Percentiles rank a stretch among this genome's conserved stretches.
Conservation (phyloP, 1,140 invertebrate species). For the Drosophila repleta region DNA sequence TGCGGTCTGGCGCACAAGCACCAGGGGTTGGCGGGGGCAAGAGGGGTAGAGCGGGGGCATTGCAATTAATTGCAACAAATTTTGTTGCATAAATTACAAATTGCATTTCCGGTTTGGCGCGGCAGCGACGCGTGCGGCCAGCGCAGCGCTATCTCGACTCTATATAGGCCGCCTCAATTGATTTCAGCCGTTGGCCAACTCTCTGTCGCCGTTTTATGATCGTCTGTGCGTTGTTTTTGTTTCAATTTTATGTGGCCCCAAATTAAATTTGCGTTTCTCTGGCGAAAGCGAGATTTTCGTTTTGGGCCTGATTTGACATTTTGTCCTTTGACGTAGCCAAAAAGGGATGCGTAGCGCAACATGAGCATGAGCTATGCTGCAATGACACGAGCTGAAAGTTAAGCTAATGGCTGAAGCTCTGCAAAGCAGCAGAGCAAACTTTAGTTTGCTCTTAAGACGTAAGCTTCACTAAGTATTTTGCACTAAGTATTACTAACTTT, state of each 20-base stretch:
- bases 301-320: conserved; percentile 40
- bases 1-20: conserved; percentile 65
- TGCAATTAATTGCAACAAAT: conserved; percentile 79
- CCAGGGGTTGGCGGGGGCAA: neutral
- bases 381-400: conserved; percentile 19
- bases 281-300: conserved; percentile 5
- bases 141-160: conserved; percentile 18
- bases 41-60: conserved; percentile 22
- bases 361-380: neutral
- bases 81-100: conserved; percentile 74
- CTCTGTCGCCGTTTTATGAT: conserved; percentile 49
- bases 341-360: conserved; percentile 48
- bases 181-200: neutral
- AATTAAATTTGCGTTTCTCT: conserved; percentile 80
- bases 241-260: conserved; percentile 50
- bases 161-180: conserved; percentile 1
- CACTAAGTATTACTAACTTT: too few species aligned
- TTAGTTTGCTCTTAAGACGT: neutral
- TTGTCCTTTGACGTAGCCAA: conserved; percentile 43
- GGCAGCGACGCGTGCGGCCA: conserved; percentile 56
- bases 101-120: conserved; percentile 76
- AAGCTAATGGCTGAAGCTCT: too few species aligned
- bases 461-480: neutral
- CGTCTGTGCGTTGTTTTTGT: conserved; percentile 29
- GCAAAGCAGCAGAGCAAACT: too few species aligned